Evolutionary conservation across 2,888 invertebrate genomes (phyloP).

Genomic region (Adelphocoris suturalis): DNA sequence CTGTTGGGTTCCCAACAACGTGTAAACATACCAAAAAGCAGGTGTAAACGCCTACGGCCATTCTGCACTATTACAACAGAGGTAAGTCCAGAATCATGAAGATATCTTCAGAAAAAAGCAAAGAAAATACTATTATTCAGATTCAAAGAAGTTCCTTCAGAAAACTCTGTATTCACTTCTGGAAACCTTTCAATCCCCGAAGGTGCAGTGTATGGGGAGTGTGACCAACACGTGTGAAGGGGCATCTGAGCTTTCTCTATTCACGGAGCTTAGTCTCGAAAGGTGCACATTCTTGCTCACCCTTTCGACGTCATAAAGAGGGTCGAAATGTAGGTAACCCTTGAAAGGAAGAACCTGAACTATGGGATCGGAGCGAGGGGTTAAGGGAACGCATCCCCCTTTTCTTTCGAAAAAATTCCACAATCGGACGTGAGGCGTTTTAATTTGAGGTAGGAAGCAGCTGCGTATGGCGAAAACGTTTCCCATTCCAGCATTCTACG

Average conservation of each 20-base stretch:
- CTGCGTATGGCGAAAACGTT: constrained; percentile 16
- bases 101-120: not conserved
- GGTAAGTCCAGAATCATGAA: not conserved
- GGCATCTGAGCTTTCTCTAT: constrained; percentile 1
- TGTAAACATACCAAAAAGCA: too few relatives aligned
- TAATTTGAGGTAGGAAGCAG: constrained; percentile 26
- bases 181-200: not conserved
- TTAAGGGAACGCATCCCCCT: not conserved
- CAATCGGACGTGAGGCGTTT: constrained; percentile 44
- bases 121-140: not conserved
- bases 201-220: not conserved
- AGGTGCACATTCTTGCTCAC: constrained; percentile 50
- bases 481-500: not conserved
- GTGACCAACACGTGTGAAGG: constrained; percentile 47
- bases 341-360: constrained; percentile 27
- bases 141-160: not conserved
- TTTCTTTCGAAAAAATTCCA: constrained; percentile 4
- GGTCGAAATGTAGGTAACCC: constrained; percentile 48
- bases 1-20: too few relatives aligned
- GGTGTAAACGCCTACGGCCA: not conserved
- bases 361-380: constrained; percentile 35
- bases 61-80: not conserved
- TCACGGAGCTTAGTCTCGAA: not conserved
- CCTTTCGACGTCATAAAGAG: constrained; percentile 46
- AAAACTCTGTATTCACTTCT: not conserved